These are phyloP conservation scores for Drosophila mayaguana DNA, from an alignment of 2,888 invertebrate genomes.

Conservation along the genomic window DNA sequence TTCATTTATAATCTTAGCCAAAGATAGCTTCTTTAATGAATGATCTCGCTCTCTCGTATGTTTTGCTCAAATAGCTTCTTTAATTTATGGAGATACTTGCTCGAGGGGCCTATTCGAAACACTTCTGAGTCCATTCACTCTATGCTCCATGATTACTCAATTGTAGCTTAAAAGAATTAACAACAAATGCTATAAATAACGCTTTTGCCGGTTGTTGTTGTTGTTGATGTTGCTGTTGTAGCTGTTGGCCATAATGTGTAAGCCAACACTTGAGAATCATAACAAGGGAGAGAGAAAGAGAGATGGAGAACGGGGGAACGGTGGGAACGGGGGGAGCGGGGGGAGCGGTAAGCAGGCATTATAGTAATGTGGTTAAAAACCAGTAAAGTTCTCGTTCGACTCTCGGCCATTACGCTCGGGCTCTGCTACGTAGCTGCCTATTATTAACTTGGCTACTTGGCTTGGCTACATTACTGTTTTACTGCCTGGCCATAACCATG, in stretches of 20 bases:
- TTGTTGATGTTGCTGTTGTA: constrained; percentile 26
- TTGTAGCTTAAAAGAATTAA: constrained; percentile 70
- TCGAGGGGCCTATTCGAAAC: constrained; percentile 1
- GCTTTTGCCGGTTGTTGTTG: constrained; percentile 61
- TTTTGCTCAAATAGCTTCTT: not conserved
- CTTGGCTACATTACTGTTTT: constrained; percentile 60
- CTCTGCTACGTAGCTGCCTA: constrained; percentile 47
- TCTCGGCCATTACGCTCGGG: constrained; percentile 33
- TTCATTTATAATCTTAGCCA: not conserved
- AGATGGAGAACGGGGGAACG: not conserved
- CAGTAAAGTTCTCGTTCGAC: constrained; percentile 74
- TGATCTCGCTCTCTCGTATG: not conserved
- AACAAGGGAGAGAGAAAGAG: not conserved
- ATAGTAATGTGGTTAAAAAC: constrained; percentile 34
- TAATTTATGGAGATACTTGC: not conserved
- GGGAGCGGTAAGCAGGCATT: not conserved
- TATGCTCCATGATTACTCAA: constrained; percentile 72
- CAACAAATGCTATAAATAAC: constrained; percentile 74
- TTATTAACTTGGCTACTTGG: constrained; percentile 79
- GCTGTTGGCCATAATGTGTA: constrained; percentile 57
- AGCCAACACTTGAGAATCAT: constrained; percentile 58
- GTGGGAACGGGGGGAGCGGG: not conserved
- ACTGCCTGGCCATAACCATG: constrained; percentile 83
- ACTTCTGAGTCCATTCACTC: constrained; percentile 72
- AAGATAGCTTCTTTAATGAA: constrained; percentile 1